Evolutionary conservation across 2,888 invertebrate genomes (phyloP).

Genomic region (Ommatoiulus sabulosus): DNA sequence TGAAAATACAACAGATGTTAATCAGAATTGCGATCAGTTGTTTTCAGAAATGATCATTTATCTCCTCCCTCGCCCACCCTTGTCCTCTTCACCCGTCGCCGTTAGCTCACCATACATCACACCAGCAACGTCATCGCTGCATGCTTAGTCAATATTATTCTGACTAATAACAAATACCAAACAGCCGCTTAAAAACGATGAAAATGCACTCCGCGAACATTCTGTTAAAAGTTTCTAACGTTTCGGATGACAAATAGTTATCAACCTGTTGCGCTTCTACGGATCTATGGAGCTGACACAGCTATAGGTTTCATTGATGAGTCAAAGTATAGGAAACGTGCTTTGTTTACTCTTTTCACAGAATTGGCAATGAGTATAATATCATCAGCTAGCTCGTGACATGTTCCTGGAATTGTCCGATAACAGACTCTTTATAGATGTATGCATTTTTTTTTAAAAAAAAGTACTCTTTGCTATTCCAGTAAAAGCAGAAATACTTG

Average conservation of each 20-base stretch:
- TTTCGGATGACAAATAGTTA: neutral
- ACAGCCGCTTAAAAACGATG: neutral
- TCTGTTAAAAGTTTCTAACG: neutral
- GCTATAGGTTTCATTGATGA: no score
- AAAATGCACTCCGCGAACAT: neutral
- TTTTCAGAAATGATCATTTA: neutral
- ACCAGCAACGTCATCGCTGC: neutral
- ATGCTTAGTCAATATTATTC: conserved; percentile 34
- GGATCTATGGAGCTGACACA: no score
- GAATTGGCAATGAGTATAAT: no score
- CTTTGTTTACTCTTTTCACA: no score
- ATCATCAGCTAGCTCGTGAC: no score
- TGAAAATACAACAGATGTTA: neutral
- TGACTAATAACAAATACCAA: conserved; percentile 7
- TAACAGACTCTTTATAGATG: no score
- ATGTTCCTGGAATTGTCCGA: no score
- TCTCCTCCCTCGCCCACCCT: neutral
- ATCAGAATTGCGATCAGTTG: conserved; percentile 28
- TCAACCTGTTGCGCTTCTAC: neutral
- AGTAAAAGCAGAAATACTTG: no score
- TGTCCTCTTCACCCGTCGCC: neutral
- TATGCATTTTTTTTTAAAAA: no score
- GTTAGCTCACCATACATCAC: neutral
- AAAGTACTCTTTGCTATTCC: no score
- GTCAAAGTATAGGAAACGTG: no score